Conservation (phyloP, 2,113 vertebrate species). For the Notarius lentiginosus region DNA sequence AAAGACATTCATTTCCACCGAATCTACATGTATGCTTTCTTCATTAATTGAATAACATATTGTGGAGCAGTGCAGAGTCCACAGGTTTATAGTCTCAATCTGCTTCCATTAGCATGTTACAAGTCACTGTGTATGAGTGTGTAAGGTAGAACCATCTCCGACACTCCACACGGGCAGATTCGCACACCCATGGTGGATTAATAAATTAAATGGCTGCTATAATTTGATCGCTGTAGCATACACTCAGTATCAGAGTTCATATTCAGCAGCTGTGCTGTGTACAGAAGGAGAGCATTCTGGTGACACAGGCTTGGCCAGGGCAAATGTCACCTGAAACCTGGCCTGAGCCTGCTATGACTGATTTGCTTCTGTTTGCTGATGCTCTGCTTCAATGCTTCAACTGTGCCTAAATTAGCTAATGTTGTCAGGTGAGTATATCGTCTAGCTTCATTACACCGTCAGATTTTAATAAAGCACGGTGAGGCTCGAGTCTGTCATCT, state of each 20-base stretch:
- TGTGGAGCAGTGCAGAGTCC: background rate
- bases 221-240: conserved; percentile 33
- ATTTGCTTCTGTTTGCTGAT: conserved; percentile 35
- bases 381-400: conserved; percentile 31
- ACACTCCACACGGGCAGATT: conserved; percentile 24
- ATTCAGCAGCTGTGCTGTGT: conserved; percentile 46
- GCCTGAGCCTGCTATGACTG: conserved; percentile 21
- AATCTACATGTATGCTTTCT: background rate
- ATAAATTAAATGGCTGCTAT: conserved; percentile 48
- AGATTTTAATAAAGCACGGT: conserved; percentile 22
- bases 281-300: conserved; percentile 32
- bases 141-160: conserved; percentile 30
- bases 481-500: background rate
- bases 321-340: conserved; percentile 47
- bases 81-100: background rate
- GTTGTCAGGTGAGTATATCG: conserved; percentile 22
- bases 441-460: conserved; percentile 10
- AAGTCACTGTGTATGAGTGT: conserved; percentile 4
- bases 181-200: conserved; percentile 29
- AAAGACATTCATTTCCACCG: background rate
- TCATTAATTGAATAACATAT: background rate
- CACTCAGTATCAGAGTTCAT: conserved; percentile 48
- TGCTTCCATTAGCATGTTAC: conserved; percentile 23
- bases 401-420: conserved; percentile 4
- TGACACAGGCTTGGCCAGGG: conserved; percentile 48